A percentile compares a stretch with the other conserved stretches of the same genome.
Conservation (phyloP, 2,888 invertebrate species). For the Amaurobius ferox region DNA sequence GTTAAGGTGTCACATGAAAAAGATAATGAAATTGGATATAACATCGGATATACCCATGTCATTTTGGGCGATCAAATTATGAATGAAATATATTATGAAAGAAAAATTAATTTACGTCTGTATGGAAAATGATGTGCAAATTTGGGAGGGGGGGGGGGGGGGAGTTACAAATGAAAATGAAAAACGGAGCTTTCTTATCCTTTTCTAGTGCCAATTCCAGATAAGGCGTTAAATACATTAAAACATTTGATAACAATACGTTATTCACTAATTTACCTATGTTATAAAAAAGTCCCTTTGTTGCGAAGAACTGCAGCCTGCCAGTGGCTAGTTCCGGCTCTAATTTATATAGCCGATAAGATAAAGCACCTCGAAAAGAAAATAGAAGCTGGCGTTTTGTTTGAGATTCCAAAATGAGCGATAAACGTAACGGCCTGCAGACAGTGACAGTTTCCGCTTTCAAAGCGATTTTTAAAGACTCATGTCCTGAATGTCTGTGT, state of each 20-base stretch:
- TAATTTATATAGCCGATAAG: background rate
- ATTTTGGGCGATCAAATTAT: too few relatives aligned
- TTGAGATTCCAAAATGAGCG: background rate
- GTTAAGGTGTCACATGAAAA: too few relatives aligned
- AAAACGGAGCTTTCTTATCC: too few relatives aligned
- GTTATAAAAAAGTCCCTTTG: slow-evolving; percentile 8
- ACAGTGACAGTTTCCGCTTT: slow-evolving; percentile 9
- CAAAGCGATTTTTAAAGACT: background rate
- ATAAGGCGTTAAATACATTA: too few relatives aligned
- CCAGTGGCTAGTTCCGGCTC: background rate
- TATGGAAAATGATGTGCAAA: too few relatives aligned
- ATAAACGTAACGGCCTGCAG: background rate
- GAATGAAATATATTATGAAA: too few relatives aligned
- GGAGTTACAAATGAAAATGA: too few relatives aligned
- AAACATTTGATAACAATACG: background rate
- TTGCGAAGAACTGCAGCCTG: background rate
- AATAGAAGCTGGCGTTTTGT: background rate
- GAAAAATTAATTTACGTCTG: too few relatives aligned
- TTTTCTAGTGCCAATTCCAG: too few relatives aligned
- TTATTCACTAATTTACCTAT: background rate
- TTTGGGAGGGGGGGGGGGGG: too few relatives aligned
- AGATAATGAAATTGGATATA: too few relatives aligned
- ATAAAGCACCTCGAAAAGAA: slow-evolving; percentile 2
- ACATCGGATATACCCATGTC: too few relatives aligned
- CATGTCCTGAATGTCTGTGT: background rate